These are phyloP conservation scores for Cinclus cinclus DNA, from an alignment of 2,113 vertebrate genomes.

Conservation along the genomic window DNA sequence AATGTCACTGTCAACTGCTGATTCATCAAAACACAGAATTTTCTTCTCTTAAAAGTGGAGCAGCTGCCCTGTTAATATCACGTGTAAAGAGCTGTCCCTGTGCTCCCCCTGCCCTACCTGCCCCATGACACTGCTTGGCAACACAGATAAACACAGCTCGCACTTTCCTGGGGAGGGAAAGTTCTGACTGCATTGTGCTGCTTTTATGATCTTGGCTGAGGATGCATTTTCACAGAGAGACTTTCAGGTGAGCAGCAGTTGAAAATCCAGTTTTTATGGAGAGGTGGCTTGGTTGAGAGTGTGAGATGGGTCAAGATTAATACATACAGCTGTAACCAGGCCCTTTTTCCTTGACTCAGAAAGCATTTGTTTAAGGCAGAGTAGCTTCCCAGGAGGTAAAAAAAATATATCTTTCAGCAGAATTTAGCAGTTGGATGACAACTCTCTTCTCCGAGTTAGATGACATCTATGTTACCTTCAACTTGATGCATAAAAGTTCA, in stretches of 20 bases:
- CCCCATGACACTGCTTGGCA: background rate
- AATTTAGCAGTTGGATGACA: background rate
- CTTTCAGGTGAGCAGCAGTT: conserved; percentile 1
- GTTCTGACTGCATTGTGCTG: background rate
- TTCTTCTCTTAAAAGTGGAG: background rate
- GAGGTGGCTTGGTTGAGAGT: accelerated
- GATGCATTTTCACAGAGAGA: background rate
- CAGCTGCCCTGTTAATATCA: background rate
- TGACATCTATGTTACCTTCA: background rate
- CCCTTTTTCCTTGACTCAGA: background rate
- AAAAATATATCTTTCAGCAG: background rate
- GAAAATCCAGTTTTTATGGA: conserved; percentile 21
- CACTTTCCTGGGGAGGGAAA: background rate
- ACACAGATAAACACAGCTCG: background rate
- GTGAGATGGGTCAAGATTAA: background rate
- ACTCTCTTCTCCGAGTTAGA: background rate
- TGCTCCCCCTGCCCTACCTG: background rate
- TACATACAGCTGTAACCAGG: conserved; percentile 26
- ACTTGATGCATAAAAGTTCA: background rate
- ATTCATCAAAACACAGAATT: background rate
- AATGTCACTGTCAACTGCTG: background rate
- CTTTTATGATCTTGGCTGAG: background rate
- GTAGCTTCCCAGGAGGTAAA: background rate
- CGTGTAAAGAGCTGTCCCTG: background rate
- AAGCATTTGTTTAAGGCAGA: conserved; percentile 4